A percentile compares a stretch with the other conserved stretches of the same genome.
These are phyloP conservation scores for Nipponacmea schrenckii DNA, from an alignment of 2,888 invertebrate genomes.

Conservation along the genomic window DNA sequence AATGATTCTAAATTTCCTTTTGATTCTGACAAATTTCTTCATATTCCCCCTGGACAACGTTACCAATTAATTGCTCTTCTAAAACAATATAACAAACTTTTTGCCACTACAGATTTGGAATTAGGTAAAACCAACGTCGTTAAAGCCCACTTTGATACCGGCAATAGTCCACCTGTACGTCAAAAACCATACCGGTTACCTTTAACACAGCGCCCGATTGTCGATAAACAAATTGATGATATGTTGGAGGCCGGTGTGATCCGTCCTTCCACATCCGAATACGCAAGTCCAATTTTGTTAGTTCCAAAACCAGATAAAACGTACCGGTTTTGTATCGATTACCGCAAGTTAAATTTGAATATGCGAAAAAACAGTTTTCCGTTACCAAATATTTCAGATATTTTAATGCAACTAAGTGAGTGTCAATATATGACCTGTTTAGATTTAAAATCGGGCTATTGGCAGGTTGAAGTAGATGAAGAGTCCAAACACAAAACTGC, in stretches of 20 bases:
- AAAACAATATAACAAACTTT: too few relatives aligned
- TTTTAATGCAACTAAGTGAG: too few relatives aligned
- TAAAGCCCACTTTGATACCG: slow-evolving; percentile 9
- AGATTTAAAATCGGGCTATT: too few relatives aligned
- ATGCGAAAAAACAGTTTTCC: slow-evolving; percentile 3
- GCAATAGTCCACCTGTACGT: neutral
- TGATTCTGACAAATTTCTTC: too few relatives aligned
- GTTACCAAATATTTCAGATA: slow-evolving; percentile 9
- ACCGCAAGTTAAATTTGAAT: neutral
- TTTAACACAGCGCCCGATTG: neutral
- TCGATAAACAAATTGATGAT: neutral
- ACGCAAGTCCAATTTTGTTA: too few relatives aligned
- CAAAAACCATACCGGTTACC: slow-evolving; percentile 9
- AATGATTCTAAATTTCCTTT: too few relatives aligned
- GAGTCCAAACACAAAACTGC: too few relatives aligned
- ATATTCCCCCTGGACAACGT: too few relatives aligned
- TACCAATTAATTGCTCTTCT: too few relatives aligned
- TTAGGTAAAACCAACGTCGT: neutral
- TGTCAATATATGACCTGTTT: too few relatives aligned
- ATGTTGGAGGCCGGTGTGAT: neutral
- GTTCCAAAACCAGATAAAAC: neutral
- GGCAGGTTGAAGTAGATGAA: too few relatives aligned
- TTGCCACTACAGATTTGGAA: too few relatives aligned
- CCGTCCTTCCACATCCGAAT: neutral
- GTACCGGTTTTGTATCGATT: slow-evolving; percentile 1